These are phyloP conservation scores for Amniataba percoides DNA, from an alignment of 2,797 vertebrate species.

Conservation along the genomic window DNA sequence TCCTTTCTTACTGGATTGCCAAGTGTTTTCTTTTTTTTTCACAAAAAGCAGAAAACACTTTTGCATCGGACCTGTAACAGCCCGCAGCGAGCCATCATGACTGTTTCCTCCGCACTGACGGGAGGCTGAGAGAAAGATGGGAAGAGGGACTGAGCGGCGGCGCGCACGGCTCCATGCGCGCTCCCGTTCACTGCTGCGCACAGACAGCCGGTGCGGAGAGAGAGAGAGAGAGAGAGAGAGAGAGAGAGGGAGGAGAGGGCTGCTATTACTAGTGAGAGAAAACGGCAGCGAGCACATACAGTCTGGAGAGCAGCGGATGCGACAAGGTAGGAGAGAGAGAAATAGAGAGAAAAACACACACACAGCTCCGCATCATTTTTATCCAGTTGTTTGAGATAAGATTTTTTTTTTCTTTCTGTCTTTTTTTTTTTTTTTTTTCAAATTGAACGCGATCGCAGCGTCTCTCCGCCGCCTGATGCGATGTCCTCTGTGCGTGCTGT, in stretches of 20 bases:
- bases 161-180: slow-evolving; percentile 72
- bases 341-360: slow-evolving; percentile 7
- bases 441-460: slow-evolving; percentile 13
- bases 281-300: slow-evolving; percentile 74
- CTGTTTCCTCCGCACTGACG: slow-evolving; percentile 43
- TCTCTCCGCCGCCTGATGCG: slow-evolving; percentile 44
- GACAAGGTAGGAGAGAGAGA: slow-evolving; percentile 76
- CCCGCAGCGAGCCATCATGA: slow-evolving; percentile 25
- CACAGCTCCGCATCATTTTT: not conserved
- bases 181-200: slow-evolving; percentile 70
- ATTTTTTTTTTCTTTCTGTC: too few relatives aligned
- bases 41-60: slow-evolving; percentile 38
- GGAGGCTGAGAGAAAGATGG: not conserved
- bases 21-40: not conserved
- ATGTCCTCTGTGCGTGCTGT: slow-evolving; percentile 67
- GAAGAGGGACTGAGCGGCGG: slow-evolving; percentile 40
- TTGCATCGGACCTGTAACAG: slow-evolving; percentile 20
- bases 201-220: slow-evolving; percentile 63
- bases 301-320: slow-evolving; percentile 77
- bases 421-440: too few relatives aligned
- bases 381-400: not conserved
- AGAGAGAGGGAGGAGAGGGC: slow-evolving; percentile 41
- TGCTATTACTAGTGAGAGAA: slow-evolving; percentile 77
- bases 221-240: slow-evolving; percentile 42
- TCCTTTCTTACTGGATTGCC: not conserved